Evolutionary conservation across 2,888 invertebrate genomes (phyloP).

Genomic region (Aspidapion aeneum): DNA sequence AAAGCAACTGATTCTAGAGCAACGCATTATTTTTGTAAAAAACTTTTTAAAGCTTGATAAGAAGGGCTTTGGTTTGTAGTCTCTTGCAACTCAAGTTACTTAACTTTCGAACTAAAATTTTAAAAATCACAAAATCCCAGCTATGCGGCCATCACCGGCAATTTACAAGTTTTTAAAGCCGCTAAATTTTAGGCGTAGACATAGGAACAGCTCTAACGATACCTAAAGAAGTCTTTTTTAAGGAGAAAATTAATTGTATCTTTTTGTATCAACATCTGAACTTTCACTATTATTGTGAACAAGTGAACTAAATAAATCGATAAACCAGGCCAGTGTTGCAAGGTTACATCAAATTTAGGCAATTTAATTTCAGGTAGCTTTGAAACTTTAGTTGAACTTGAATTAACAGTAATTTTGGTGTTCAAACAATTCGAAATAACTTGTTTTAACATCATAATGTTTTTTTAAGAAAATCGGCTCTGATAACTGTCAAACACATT

Average conservation of each 20-base stretch:
- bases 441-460: background rate
- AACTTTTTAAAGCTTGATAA: background rate
- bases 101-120: background rate
- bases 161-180: background rate
- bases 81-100: background rate
- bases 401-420: background rate
- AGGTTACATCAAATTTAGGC: background rate
- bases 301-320: background rate
- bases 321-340: background rate
- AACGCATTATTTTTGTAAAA: background rate
- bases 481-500: background rate
- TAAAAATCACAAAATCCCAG: slow-evolving; percentile 2
- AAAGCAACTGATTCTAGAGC: background rate
- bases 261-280: background rate
- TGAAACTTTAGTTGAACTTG: background rate
- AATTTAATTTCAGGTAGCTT: background rate
- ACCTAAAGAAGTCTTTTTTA: background rate
- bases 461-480: background rate
- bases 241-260: background rate
- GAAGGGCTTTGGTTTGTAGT: background rate
- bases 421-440: background rate
- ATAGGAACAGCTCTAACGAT: background rate
- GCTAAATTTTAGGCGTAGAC: background rate
- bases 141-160: background rate
- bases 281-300: background rate